A percentile compares a stretch with the other conserved stretches of the same genome.
Conservation (phyloP, 1,140 invertebrate genomes). For the Hypothenemus hampei region DNA sequence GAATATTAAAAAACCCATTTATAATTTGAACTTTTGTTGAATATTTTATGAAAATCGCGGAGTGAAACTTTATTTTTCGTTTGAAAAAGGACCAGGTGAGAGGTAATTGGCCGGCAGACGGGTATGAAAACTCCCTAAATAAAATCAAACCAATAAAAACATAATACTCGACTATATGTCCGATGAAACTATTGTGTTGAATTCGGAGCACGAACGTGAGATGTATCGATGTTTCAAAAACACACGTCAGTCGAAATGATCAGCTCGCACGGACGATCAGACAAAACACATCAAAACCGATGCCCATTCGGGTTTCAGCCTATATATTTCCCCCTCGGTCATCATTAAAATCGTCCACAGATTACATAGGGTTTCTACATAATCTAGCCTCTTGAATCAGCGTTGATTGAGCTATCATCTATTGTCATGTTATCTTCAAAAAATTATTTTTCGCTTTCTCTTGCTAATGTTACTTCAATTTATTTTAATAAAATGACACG, state of each 20-base stretch:
- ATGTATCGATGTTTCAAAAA: constrained; percentile 19
- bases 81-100: no score
- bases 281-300: constrained; percentile 24
- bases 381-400: no score
- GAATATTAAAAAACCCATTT: constrained; percentile 18
- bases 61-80: no score
- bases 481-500: constrained; percentile 25
- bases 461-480: no score
- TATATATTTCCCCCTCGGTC: constrained; percentile 8
- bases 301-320: constrained; percentile 13
- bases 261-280: constrained; percentile 14
- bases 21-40: not conserved
- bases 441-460: no score
- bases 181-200: constrained; percentile 16
- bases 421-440: no score
- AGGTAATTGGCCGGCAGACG: not conserved
- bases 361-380: constrained; percentile 9
- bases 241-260: no score
- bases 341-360: constrained; percentile 12
- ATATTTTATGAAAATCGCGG: no score
- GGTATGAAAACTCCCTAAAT: constrained; percentile 7
- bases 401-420: no score
- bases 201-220: constrained; percentile 12
- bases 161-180: constrained; percentile 2
- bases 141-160: constrained; percentile 17